Conservation (phyloP, 2,888 invertebrate species). For the Callosobruchus maculatus region DNA sequence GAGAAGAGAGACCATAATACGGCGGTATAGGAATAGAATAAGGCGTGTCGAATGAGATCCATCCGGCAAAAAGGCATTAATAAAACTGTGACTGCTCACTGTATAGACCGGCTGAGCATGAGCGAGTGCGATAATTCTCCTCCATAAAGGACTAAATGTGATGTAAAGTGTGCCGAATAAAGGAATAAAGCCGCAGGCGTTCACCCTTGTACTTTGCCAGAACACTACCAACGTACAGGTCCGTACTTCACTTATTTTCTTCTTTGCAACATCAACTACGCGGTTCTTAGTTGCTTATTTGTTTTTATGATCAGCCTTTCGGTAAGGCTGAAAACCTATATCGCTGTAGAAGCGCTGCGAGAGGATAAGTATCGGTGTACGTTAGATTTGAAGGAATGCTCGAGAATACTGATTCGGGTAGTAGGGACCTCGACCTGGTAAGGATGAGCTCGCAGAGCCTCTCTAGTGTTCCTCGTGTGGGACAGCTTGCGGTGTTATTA, state of each 20-base stretch:
- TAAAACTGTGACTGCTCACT: background rate
- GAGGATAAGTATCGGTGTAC: too few relatives aligned
- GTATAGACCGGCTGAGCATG: background rate
- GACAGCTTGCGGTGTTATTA: too few relatives aligned
- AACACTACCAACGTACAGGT: background rate
- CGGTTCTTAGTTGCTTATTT: too few relatives aligned
- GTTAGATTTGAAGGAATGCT: too few relatives aligned
- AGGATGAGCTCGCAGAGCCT: too few relatives aligned
- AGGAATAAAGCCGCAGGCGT: background rate
- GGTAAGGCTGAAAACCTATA: too few relatives aligned
- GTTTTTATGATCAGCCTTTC: too few relatives aligned
- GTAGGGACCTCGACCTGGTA: too few relatives aligned
- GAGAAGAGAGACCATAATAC: background rate
- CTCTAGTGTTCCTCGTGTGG: too few relatives aligned
- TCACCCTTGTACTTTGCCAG: background rate
- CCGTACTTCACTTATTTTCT: background rate
- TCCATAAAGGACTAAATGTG: background rate
- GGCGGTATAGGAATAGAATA: background rate
- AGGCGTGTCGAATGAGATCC: background rate
- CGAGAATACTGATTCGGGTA: too few relatives aligned
- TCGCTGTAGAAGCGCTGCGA: too few relatives aligned
- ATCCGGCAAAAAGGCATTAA: background rate
- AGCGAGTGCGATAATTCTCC: background rate
- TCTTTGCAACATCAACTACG: too few relatives aligned
- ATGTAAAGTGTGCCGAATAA: background rate